phyloP scores from a whole-genome alignment of 2,113 vertebrate genomes.

The Danionella cerebrum region DNA sequence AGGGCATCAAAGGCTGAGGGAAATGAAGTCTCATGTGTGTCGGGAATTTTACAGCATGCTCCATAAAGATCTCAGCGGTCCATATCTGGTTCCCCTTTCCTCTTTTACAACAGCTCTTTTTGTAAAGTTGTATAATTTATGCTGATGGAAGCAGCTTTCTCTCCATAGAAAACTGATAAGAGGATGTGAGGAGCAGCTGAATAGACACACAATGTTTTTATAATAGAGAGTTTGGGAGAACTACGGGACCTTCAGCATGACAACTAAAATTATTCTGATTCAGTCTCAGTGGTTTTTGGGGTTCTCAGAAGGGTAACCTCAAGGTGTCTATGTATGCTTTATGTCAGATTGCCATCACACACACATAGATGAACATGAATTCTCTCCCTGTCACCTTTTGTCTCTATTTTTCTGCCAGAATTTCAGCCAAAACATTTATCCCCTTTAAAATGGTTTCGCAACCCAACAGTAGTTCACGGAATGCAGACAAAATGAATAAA shows the following conservation, averaged over 20 bases:
- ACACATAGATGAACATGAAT: no score
- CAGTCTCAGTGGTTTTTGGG: neutral
- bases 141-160: slow-evolving; percentile 4
- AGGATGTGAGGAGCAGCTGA: neutral
- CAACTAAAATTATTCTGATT: neutral
- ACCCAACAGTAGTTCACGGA: no score
- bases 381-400: slow-evolving; percentile 9
- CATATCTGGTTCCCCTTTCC: slow-evolving; percentile 19
- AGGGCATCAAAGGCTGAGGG: slow-evolving; percentile 28
- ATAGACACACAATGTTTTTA: slow-evolving; percentile 4
- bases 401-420: neutral
- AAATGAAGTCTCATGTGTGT: slow-evolving; percentile 38
- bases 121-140: neutral
- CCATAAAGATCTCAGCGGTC: slow-evolving; percentile 30
- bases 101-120: slow-evolving; percentile 7
- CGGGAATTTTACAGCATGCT: slow-evolving; percentile 27
- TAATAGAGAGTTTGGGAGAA: neutral
- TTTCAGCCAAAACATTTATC: no score
- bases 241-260: neutral
- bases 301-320: slow-evolving; percentile 9
- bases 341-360: neutral
- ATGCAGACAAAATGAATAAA: no score
- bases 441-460: no score
- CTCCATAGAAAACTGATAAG: neutral
- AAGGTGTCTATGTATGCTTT: neutral